Conservation (phyloP, 2,113 vertebrate genomes). For the human region GRCh38 chr14:56050501-56051000, state of each 20-base stretch:
- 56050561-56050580: not conserved
- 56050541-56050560: not conserved
- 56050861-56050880: not conserved
- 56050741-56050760: slow-evolving; percentile 25
- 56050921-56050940: not conserved
- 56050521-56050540: not conserved
- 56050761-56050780: slow-evolving; percentile 56
- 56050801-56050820: slow-evolving; percentile 68
- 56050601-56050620: not conserved
- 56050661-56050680: not conserved
- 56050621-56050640: not conserved
- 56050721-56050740: slow-evolving; percentile 22
- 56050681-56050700: not conserved
- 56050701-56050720: not conserved
- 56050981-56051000: not conserved
- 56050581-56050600: not conserved
- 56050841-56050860: slow-evolving; percentile 47
- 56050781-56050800: slow-evolving; percentile 25
- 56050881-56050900: not conserved
- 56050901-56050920: slow-evolving; percentile 5
- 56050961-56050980: not conserved
- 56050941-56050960: not conserved
- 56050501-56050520: not conserved
- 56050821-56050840: slow-evolving; percentile 16
- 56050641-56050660: not conserved